These are phyloP conservation scores for Philereme transversata DNA, from an alignment of 2,888 invertebrate genomes.

Conservation along the genomic window DNA sequence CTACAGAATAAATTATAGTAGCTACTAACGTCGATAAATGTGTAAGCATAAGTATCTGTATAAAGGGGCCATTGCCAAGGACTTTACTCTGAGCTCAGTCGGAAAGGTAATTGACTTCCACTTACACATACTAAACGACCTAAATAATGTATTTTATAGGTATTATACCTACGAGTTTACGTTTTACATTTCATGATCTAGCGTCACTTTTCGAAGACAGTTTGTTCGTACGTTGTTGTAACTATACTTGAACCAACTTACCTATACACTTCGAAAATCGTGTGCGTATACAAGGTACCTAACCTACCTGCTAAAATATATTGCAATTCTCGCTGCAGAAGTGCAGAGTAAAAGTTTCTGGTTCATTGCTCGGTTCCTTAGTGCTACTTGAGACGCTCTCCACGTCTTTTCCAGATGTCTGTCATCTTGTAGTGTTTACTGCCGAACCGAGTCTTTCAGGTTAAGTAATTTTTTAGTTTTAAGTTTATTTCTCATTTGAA, in stretches of 20 bases:
- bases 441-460: too few relatives aligned
- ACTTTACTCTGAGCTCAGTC: constrained; percentile 63
- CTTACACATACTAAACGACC: constrained; percentile 42
- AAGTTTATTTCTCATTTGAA: too few relatives aligned
- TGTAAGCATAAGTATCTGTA: constrained; percentile 64
- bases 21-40: constrained; percentile 60
- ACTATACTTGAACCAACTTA: too few relatives aligned
- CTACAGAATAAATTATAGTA: constrained; percentile 25
- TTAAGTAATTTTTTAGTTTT: too few relatives aligned
- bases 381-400: constrained; percentile 1
- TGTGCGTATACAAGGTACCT: too few relatives aligned
- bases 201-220: background rate
- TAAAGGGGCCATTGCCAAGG: constrained; percentile 78
- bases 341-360: background rate
- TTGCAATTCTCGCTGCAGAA: too few relatives aligned
- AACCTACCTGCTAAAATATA: too few relatives aligned
- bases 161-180: constrained; percentile 20
- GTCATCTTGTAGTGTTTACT: background rate
- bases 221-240: too few relatives aligned
- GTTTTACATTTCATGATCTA: constrained; percentile 16
- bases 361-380: background rate
- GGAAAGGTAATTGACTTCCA: constrained; percentile 72
- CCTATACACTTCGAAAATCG: too few relatives aligned
- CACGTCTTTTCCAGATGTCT: background rate
- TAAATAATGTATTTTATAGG: constrained; percentile 35